Evolutionary conservation across 2,113 vertebrate genomes (phyloP).

Genomic region (Coptodon bakossiorum): DNA sequence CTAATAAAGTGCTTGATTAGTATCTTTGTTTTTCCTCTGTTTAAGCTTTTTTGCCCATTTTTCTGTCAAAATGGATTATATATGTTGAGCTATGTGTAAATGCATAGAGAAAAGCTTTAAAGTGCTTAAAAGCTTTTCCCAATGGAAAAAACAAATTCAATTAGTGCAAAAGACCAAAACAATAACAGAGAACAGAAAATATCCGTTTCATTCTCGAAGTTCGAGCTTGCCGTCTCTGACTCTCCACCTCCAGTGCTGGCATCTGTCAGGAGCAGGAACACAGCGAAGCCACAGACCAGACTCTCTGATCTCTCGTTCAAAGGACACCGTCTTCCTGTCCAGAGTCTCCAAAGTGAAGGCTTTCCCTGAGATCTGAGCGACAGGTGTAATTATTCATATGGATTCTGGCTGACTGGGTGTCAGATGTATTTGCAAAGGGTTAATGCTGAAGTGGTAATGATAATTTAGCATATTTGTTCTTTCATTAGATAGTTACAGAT

Average conservation of each 20-base stretch:
- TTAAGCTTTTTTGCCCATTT: neutral
- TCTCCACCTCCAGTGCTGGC: constrained; percentile 83
- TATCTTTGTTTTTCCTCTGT: neutral
- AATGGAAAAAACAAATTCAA: neutral
- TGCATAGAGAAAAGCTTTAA: neutral
- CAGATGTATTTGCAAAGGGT: neutral
- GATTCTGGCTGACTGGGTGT: neutral
- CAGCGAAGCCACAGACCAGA: constrained; percentile 83
- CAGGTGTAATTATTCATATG: neutral
- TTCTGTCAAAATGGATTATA: neutral
- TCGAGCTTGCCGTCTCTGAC: constrained; percentile 83
- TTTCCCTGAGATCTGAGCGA: constrained; percentile 77
- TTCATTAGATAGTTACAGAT: neutral
- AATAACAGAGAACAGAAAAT: neutral
- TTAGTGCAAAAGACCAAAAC: neutral
- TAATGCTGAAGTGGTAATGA: fast-evolving
- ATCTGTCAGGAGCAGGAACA: constrained; percentile 79
- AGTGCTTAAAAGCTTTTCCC: neutral
- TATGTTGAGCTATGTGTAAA: neutral
- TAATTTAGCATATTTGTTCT: neutral
- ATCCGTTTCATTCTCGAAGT: constrained; percentile 31
- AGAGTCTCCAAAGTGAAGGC: constrained; percentile 86
- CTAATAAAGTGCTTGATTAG: neutral
- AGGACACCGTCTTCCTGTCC: constrained; percentile 79
- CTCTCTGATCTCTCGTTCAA: constrained; percentile 79